Evolutionary conservation across 2,113 vertebrate genomes (phyloP).

Genomic region (Vulpes ferrilata): DNA sequence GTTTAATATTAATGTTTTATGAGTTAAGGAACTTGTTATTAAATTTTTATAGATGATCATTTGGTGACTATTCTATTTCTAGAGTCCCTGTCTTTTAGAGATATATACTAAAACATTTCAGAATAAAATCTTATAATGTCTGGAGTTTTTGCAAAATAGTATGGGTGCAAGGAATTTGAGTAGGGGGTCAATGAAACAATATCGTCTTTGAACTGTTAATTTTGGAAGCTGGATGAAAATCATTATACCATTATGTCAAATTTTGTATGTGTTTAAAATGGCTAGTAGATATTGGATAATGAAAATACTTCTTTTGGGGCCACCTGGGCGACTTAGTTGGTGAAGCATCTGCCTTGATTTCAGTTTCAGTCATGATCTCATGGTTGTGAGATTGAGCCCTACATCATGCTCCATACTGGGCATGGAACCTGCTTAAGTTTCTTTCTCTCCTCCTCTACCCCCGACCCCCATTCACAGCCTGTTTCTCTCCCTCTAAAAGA

Average conservation of each 20-base stretch:
- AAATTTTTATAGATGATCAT: not conserved
- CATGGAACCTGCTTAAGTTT: not conserved
- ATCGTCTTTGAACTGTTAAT: not conserved
- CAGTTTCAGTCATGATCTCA: not conserved
- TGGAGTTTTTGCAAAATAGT: not conserved
- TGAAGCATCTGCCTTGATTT: not conserved
- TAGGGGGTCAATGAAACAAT: not conserved
- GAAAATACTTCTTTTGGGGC: not conserved
- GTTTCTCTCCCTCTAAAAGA: not conserved
- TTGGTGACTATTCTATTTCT: not conserved
- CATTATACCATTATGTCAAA: not conserved
- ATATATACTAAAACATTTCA: not conserved
- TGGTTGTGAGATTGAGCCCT: not conserved
- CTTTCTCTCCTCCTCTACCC: not conserved
- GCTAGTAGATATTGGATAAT: not conserved
- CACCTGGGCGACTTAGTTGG: not conserved
- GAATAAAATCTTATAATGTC: not conserved
- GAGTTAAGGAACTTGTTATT: not conserved
- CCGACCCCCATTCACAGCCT: too few species aligned
- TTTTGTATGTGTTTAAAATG: not conserved
- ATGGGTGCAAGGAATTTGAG: not conserved
- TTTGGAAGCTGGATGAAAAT: not conserved
- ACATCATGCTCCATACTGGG: not conserved
- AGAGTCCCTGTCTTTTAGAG: not conserved
- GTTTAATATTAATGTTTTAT: not conserved